phyloP scores from a whole-genome alignment of 2,888 invertebrate species.

The Drepanosiphum platanoidis region DNA sequence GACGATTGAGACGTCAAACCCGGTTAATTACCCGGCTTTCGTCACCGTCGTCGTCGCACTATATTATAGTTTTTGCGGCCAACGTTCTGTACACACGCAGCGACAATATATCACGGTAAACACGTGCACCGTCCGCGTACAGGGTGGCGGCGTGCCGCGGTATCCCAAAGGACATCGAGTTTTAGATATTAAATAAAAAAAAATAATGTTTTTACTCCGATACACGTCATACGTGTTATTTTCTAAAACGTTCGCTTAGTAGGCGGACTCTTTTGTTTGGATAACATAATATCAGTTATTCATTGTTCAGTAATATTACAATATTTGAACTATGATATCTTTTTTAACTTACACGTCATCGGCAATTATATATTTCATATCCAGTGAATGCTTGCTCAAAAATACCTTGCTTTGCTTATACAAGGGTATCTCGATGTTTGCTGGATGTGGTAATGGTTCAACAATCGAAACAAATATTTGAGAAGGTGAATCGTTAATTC shows the following conservation, averaged over 20 bases:
- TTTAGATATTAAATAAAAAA: too few species aligned
- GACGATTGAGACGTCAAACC: slow-evolving; percentile 29
- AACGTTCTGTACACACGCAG: background rate
- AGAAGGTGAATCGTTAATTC: slow-evolving; percentile 67
- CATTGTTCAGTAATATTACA: too few species aligned
- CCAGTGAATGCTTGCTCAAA: slow-evolving; percentile 88
- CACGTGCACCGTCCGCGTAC: background rate
- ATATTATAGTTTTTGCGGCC: too few species aligned
- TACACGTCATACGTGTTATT: too few species aligned
- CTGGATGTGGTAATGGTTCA: slow-evolving; percentile 87
- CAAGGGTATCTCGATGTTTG: slow-evolving; percentile 90
- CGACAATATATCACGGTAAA: background rate
- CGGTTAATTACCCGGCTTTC: slow-evolving; percentile 3
- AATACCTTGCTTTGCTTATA: slow-evolving; percentile 82
- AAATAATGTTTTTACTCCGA: too few species aligned
- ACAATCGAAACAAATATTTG: slow-evolving; percentile 76
- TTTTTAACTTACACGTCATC: slow-evolving; percentile 85
- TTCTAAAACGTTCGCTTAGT: too few species aligned
- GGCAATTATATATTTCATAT: slow-evolving; percentile 94
- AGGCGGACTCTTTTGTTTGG: too few species aligned
- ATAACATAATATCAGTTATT: too few species aligned
- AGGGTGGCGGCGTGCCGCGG: background rate
- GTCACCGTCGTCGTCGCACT: background rate
- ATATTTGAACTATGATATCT: background rate
- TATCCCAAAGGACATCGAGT: too few species aligned